phyloP scores from a whole-genome alignment of 2,797 vertebrate species.

The Adrianichthys oophorus region DNA sequence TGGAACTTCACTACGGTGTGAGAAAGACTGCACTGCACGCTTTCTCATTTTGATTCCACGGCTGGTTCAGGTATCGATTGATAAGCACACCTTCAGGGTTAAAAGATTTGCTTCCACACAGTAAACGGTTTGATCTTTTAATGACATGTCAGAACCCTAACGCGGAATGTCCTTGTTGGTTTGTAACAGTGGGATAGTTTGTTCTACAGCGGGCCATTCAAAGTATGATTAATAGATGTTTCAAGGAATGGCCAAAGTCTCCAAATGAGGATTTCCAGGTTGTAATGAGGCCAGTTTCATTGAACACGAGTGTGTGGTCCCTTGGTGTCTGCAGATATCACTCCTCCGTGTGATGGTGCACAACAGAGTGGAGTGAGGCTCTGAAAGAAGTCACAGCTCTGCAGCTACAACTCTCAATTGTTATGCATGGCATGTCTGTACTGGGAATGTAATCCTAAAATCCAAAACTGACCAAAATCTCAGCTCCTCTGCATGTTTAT shows the following conservation, averaged over 20 bases:
- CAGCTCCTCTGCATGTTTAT: too few relatives aligned
- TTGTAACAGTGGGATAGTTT: slow-evolving; percentile 31
- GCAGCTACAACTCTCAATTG: slow-evolving; percentile 42
- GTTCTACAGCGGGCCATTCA: slow-evolving; percentile 23
- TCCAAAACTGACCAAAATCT: slow-evolving; percentile 24
- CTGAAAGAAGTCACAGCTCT: slow-evolving; percentile 42
- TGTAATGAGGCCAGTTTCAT: slow-evolving; percentile 70
- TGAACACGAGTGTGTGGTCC: slow-evolving; percentile 37
- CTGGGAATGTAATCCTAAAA: slow-evolving; percentile 45
- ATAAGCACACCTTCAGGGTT: not conserved
- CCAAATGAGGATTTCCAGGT: slow-evolving; percentile 54
- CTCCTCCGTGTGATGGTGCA: slow-evolving; percentile 64
- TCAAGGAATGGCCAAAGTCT: slow-evolving; percentile 47
- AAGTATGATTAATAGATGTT: slow-evolving; percentile 26
- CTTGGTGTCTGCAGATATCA: slow-evolving; percentile 62
- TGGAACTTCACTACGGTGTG: not conserved
- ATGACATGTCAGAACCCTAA: slow-evolving; percentile 9
- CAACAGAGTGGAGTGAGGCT: slow-evolving; percentile 54
- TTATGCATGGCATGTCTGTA: slow-evolving; percentile 44
- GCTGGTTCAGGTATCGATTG: not conserved
- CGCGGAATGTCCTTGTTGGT: slow-evolving; percentile 26
- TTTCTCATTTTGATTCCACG: not conserved
- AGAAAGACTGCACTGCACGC: not conserved
- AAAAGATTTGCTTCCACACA: not conserved
- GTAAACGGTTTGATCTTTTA: slow-evolving; percentile 13